Conservation (phyloP, 2,113 vertebrate genomes). For the Machaerirhynchus nigripectus region DNA sequence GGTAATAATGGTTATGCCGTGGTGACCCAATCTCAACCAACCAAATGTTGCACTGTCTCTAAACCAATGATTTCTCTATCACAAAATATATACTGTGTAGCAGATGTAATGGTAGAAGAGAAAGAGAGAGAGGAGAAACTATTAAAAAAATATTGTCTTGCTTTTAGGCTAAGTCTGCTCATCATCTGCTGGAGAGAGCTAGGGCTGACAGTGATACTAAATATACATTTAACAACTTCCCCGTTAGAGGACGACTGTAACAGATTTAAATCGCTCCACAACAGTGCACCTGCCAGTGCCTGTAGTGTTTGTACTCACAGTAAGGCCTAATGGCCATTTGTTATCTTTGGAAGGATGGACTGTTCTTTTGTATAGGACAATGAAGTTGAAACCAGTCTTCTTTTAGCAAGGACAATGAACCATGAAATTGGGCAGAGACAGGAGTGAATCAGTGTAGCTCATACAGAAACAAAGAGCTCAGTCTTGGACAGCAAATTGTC, state of each 20-base stretch:
- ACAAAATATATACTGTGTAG: not conserved
- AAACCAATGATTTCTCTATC: not conserved
- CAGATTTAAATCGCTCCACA: not conserved
- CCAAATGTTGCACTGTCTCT: not conserved
- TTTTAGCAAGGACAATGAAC: slow-evolving; percentile 21
- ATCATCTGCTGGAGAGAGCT: not conserved
- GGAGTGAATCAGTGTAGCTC: not conserved
- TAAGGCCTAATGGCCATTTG: not conserved
- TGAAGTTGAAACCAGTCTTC: not conserved
- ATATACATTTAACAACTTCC: not conserved
- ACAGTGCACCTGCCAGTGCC: not conserved
- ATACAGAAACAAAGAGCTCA: not conserved
- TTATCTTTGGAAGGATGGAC: slow-evolving; percentile 11
- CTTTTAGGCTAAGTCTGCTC: not conserved
- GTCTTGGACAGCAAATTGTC: not conserved
- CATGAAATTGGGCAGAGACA: slow-evolving; percentile 33
- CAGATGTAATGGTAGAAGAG: not conserved
- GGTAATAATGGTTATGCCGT: not conserved
- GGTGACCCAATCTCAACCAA: not conserved
- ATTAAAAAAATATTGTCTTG: not conserved
- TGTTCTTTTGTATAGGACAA: slow-evolving; percentile 16
- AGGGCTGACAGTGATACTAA: not conserved
- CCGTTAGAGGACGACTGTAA: not conserved
- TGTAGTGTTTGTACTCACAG: not conserved
- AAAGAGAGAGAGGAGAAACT: not conserved